Base-by-base conservation (phyloP, 2,888 invertebrate genomes). In the Nipponacmea schrenckii region DNA sequence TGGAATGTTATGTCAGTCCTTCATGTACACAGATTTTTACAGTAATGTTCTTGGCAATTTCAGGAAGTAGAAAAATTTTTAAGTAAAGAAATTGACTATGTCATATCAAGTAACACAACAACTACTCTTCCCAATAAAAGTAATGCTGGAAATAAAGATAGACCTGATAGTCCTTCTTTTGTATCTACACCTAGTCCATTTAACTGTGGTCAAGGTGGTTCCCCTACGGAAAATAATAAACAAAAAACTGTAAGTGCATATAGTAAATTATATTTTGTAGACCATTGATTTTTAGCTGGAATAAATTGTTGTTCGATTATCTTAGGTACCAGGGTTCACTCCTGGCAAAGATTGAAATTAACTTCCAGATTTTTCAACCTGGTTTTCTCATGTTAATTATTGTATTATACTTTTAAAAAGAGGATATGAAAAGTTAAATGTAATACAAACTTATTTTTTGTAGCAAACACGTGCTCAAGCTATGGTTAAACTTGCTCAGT, bases 141-240 rank as follows among this genome's bases (percentile, higher is more conserved):
- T 64, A 73, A 70, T 27, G 70, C 70, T 1, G 72, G 70, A n/a
- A 67, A 72, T 44, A 70, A 68, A 44, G 56, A 69, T n/a, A 78
- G 76, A 20, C 78, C 82, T 26, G 76, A 73, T 12, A 83, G 83
- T 68, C 82, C 83, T 7, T 77, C 81, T 2, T 74, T 76, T 24
- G 74, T 77, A 3, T 77, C 74, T n/a, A 79, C 80, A 24, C 83
- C 85, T 4, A 85, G 85, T 73, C 86, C 86, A 12, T 86, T 85
- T 71, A 85, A 81, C 79, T 77, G 82, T 76, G 82, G 80, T 8
- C 80, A 81, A 8, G 82, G 82, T 0, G 84, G 81, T 46, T 79
- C 80, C 12, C 80, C 81, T n/a, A 74, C 74, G n/a, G 74, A 76
- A 26, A 67, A 70, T 15, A 75, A 71, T 44, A 71, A 72, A 56